Percentiles rank a stretch among this genome's conserved stretches.
These are phyloP conservation scores for Oceanodroma leucorhoa DNA, from an alignment of 2,797 vertebrate genomes.

Conservation along the genomic window DNA sequence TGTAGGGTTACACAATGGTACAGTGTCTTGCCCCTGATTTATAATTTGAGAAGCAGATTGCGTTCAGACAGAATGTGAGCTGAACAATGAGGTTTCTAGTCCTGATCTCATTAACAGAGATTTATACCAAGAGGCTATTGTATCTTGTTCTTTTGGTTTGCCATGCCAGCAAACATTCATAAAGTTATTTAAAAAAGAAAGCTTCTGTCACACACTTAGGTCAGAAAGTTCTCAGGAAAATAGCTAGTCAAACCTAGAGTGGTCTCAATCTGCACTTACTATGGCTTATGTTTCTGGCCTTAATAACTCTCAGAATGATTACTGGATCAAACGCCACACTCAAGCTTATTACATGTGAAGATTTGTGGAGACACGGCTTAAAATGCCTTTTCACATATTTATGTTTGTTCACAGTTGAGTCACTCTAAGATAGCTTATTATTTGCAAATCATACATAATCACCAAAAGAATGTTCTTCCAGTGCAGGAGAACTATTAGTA, in stretches of 20 bases:
- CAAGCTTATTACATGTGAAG: background rate
- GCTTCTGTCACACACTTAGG: conserved; percentile 49
- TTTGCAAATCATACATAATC: background rate
- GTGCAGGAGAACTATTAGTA: background rate
- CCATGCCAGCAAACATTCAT: conserved; percentile 62
- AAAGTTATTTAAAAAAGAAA: conserved; percentile 53
- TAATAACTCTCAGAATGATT: background rate
- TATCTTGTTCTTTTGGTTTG: conserved; percentile 54
- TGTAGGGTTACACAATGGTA: conserved; percentile 67
- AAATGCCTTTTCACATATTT: conserved; percentile 18
- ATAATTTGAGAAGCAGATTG: conserved; percentile 69
- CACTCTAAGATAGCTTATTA: background rate
- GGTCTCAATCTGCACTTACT: background rate
- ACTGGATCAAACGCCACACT: background rate
- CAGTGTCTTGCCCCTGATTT: conserved; percentile 68
- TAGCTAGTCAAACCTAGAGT: background rate
- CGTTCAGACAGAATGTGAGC: conserved; percentile 57
- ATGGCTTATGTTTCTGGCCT: background rate
- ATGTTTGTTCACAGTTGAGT: background rate
- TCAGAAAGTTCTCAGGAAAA: conserved; percentile 62
- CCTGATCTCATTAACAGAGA: conserved; percentile 67
- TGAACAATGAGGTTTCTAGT: conserved; percentile 66
- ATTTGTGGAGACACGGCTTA: background rate
- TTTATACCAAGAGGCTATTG: conserved; percentile 67
- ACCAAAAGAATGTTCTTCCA: background rate